These are phyloP conservation scores for Eupeodes luniger DNA, from an alignment of 2,888 invertebrate species.

Conservation along the genomic window DNA sequence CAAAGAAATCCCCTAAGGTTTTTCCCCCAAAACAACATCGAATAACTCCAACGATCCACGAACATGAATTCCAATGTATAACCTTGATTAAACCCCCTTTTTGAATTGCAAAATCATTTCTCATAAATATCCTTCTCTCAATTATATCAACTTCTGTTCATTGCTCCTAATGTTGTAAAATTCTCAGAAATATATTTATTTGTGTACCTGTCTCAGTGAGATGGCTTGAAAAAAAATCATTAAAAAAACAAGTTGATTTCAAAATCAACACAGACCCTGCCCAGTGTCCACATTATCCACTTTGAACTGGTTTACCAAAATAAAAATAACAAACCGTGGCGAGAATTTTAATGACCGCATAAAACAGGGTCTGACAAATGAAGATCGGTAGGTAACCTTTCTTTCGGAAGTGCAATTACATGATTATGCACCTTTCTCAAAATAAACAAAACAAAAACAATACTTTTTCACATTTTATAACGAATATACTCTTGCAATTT, in stretches of 20 bases:
- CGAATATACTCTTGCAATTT: neutral
- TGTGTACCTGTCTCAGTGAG: neutral
- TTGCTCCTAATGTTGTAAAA: slow-evolving; percentile 47
- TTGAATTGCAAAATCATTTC: neutral
- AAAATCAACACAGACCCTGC: slow-evolving; percentile 12
- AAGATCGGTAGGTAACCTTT: slow-evolving; percentile 56
- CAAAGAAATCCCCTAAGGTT: neutral
- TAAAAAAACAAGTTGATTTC: slow-evolving; percentile 32
- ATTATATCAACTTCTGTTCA: slow-evolving; percentile 17
- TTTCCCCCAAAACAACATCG: neutral
- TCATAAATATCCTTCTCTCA: slow-evolving; percentile 35
- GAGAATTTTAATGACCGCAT: slow-evolving; percentile 54
- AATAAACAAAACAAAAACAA: neutral
- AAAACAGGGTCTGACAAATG: neutral
- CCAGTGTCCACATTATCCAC: neutral
- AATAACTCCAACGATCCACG: no score
- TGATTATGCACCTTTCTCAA: slow-evolving; percentile 32
- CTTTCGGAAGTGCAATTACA: slow-evolving; percentile 59
- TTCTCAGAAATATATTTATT: slow-evolving; percentile 30
- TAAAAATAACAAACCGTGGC: slow-evolving; percentile 16
- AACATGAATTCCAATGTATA: slow-evolving; percentile 3
- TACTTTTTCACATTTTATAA: neutral
- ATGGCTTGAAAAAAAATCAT: neutral
- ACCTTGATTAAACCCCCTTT: slow-evolving; percentile 1
- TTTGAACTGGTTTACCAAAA: slow-evolving; percentile 55